Evolutionary conservation across 2,888 invertebrate species (phyloP).

Genomic region (Epinotia ramella): DNA sequence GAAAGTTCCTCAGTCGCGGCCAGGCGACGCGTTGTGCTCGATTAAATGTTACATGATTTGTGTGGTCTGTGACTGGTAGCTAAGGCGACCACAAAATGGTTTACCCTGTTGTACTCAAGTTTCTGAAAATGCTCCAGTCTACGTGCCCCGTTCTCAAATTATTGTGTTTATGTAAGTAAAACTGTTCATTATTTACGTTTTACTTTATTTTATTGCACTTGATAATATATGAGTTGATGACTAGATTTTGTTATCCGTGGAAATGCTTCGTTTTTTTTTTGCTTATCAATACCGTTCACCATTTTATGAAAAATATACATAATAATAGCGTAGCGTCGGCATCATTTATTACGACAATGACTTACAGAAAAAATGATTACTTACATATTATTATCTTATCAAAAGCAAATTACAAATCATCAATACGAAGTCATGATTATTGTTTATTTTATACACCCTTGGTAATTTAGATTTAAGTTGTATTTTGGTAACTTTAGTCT

Average conservation of each 20-base stretch:
- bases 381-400: background rate
- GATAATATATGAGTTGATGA: no score
- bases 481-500: no score
- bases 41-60: conserved; percentile 47
- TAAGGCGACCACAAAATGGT: conserved; percentile 69
- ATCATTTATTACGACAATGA: background rate
- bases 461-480: no score
- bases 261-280: conserved; percentile 11
- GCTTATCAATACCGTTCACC: background rate
- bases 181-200: conserved; percentile 44
- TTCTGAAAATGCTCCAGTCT: conserved; percentile 60
- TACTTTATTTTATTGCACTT: conserved; percentile 27
- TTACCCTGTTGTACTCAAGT: conserved; percentile 61
- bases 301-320: background rate
- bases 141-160: conserved; percentile 64
- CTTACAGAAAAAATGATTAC: background rate
- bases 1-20: conserved; percentile 19
- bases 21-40: background rate
- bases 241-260: background rate
- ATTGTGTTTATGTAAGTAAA: conserved; percentile 75
- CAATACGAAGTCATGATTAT: no score
- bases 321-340: background rate
- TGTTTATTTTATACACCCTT: no score
- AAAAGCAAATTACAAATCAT: no score
- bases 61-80: conserved; percentile 61